A percentile compares a stretch with the other conserved stretches of the same genome.
Evolutionary conservation across 2,888 invertebrate genomes (phyloP).

Genomic region (Scaptomyza caliginosa): DNA sequence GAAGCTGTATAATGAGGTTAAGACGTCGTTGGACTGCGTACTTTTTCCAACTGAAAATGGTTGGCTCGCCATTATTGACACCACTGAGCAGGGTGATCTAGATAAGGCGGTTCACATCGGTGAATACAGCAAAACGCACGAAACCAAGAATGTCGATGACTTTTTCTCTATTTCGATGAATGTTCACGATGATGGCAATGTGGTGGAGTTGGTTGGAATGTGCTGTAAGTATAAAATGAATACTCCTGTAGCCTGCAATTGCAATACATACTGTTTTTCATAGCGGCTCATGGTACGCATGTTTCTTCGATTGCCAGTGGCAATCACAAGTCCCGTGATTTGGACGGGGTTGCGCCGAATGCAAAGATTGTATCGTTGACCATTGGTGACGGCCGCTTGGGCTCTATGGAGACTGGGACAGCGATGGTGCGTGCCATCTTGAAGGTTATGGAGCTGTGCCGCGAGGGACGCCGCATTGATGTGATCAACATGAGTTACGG

Average conservation of each 20-base stretch:
- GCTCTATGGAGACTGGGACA: conserved; percentile 98
- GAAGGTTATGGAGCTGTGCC: conserved; percentile 90
- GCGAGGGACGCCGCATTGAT: conserved; percentile 87
- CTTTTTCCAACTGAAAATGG: conserved; percentile 95
- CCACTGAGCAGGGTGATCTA: conserved; percentile 88
- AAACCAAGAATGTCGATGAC: conserved; percentile 92
- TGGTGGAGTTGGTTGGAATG: conserved; percentile 96
- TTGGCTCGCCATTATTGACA: conserved; percentile 87
- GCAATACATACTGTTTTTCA: conserved; percentile 56
- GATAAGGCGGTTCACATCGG: conserved; percentile 91
- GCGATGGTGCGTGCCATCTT: conserved; percentile 96
- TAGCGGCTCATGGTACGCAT: conserved; percentile 98
- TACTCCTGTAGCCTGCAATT: not conserved
- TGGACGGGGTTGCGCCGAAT: conserved; percentile 98
- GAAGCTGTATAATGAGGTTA: conserved; percentile 94
- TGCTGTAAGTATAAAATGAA: conserved; percentile 89
- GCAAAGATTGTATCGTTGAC: conserved; percentile 96
- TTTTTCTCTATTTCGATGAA: conserved; percentile 95
- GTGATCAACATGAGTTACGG: conserved; percentile 99
- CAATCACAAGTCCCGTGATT: conserved; percentile 91
- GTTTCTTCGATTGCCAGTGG: conserved; percentile 98
- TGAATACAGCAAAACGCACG: conserved; percentile 91
- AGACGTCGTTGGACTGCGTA: conserved; percentile 96
- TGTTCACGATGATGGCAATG: conserved; percentile 94
- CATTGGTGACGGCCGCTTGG: conserved; percentile 96